These are phyloP conservation scores for Cantharis nigra DNA, from an alignment of 2,888 invertebrate genomes.

Conservation along the genomic window DNA sequence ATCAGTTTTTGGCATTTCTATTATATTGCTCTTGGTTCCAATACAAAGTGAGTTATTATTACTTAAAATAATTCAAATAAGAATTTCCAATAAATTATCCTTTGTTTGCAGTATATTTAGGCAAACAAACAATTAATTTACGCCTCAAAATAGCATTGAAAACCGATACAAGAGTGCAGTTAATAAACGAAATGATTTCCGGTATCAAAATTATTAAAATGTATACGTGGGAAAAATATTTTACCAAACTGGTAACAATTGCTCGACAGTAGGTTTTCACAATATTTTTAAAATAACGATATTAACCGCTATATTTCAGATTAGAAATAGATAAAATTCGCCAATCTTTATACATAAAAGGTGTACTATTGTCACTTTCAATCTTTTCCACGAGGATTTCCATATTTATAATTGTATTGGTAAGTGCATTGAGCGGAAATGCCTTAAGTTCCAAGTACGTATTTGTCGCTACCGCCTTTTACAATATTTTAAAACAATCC, in stretches of 20 bases:
- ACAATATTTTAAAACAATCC: constrained; percentile 81
- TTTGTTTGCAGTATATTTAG: constrained; percentile 64
- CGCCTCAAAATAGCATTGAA: constrained; percentile 78
- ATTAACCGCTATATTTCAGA: constrained; percentile 49
- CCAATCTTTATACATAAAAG: constrained; percentile 72
- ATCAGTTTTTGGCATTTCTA: constrained; percentile 60
- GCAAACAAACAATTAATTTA: constrained; percentile 73
- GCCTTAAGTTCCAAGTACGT: constrained; percentile 78
- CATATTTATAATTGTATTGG: constrained; percentile 77
- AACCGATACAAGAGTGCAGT: constrained; percentile 86
- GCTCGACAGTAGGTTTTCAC: constrained; percentile 69
- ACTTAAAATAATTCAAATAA: background rate
- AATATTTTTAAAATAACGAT: background rate
- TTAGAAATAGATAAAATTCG: constrained; percentile 71
- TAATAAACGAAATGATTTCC: constrained; percentile 88
- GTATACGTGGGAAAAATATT: constrained; percentile 89
- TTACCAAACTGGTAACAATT: constrained; percentile 71
- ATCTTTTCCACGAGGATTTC: constrained; percentile 85
- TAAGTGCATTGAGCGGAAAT: constrained; percentile 70
- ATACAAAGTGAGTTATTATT: constrained; percentile 54
- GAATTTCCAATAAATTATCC: background rate
- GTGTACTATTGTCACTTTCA: constrained; percentile 76
- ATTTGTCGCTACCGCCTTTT: constrained; percentile 86
- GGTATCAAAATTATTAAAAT: constrained; percentile 92
- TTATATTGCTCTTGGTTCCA: constrained; percentile 57